phyloP scores from a whole-genome alignment of 2,888 invertebrate species.

The Sesia bembeciformis region DNA sequence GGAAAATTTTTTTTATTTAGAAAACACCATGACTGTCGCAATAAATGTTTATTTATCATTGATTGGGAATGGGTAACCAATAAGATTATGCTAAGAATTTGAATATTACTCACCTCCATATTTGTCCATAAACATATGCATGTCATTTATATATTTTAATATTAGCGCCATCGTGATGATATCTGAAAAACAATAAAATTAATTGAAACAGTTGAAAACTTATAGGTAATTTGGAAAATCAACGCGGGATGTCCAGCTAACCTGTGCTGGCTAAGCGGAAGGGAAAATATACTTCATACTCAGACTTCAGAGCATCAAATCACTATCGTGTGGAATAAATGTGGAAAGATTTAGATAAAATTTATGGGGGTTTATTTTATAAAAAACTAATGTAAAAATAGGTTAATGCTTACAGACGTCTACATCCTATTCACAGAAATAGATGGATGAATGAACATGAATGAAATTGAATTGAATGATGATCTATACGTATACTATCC shows the following conservation, averaged over 20 bases:
- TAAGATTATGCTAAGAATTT: too few species aligned
- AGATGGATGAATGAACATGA: not conserved
- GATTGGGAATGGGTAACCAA: too few species aligned
- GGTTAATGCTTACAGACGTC: slow-evolving; percentile 3
- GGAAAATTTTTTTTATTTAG: too few species aligned
- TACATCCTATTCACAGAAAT: not conserved
- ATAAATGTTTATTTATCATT: too few species aligned
- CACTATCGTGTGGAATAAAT: not conserved
- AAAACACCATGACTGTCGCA: too few species aligned
- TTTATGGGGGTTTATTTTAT: slow-evolving; percentile 7
- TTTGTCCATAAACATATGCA: slow-evolving; percentile 87
- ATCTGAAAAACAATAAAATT: slow-evolving; percentile 57
- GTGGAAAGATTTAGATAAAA: slow-evolving; percentile 6
- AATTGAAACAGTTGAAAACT: slow-evolving; percentile 2
- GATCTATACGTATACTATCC: not conserved
- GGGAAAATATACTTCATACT: too few species aligned
- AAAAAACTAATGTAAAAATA: slow-evolving; percentile 8
- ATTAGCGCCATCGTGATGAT: slow-evolving; percentile 82
- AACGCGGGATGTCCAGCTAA: too few species aligned
- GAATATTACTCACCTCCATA: slow-evolving; percentile 81
- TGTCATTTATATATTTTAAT: slow-evolving; percentile 84
- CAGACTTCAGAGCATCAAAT: too few species aligned
- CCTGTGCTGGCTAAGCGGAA: too few species aligned
- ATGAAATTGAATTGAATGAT: not conserved
- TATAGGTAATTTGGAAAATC: too few species aligned